phyloP scores from a whole-genome alignment of 2,113 vertebrate genomes.

The Carollia perspicillata region DNA sequence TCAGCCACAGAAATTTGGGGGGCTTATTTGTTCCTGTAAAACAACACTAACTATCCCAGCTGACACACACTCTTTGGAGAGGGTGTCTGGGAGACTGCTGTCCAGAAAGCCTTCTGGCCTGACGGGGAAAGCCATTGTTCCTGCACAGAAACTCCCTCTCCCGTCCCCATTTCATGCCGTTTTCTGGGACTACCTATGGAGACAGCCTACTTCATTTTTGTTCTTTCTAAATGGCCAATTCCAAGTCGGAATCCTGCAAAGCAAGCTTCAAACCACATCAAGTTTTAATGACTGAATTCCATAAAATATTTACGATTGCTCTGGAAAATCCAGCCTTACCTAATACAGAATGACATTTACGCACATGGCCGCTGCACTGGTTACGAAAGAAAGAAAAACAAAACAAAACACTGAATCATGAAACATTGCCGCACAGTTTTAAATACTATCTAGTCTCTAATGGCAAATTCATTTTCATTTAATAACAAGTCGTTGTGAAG shows the following conservation, averaged over 20 bases:
- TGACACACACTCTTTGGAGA: not conserved
- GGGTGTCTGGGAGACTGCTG: not conserved
- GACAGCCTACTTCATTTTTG: not conserved
- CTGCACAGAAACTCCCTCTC: not conserved
- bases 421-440: conserved; percentile 61
- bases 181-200: not conserved
- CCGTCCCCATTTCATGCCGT: not conserved
- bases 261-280: not conserved
- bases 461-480: conserved; percentile 79
- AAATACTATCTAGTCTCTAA: conserved; percentile 73
- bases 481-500: conserved; percentile 75
- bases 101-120: not conserved
- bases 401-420: not conserved
- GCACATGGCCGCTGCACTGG: conserved; percentile 20
- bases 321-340: conserved; percentile 26
- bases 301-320: conserved; percentile 11
- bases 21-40: not conserved
- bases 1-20: not conserved
- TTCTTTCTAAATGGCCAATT: not conserved
- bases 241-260: conserved; percentile 21
- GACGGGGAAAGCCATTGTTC: not conserved
- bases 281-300: not conserved
- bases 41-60: not conserved
- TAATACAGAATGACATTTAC: conserved; percentile 37
- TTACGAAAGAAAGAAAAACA: conserved; percentile 24